Evolutionary conservation across 2,797 vertebrate species (phyloP).

Genomic region (Syngnathus acus): DNA sequence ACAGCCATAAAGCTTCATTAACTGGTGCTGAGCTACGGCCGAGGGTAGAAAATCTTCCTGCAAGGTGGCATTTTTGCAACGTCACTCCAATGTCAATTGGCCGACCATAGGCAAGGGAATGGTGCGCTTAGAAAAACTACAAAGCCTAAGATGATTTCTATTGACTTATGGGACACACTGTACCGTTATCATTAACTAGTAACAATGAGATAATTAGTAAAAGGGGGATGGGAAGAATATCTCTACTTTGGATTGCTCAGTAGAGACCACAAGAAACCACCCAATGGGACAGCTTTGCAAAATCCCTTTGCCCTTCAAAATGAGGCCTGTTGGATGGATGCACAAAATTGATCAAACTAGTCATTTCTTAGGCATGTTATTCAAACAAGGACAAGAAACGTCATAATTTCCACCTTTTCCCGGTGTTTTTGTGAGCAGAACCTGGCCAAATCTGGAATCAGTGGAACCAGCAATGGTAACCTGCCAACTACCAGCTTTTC

Average conservation of each 20-base stretch:
- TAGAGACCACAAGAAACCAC: neutral
- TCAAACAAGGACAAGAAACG: neutral
- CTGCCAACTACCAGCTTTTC: constrained; percentile 19
- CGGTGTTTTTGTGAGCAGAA: neutral
- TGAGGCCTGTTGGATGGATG: neutral
- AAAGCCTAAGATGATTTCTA: neutral
- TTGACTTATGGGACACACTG: neutral
- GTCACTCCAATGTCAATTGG: neutral
- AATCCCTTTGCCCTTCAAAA: neutral
- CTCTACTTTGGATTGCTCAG: neutral
- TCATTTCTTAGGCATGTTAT: neutral
- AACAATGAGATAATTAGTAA: neutral
- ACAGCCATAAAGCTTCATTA: neutral
- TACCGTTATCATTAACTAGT: neutral
- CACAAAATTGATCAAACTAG: neutral
- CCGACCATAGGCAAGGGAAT: neutral
- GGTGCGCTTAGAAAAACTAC: neutral
- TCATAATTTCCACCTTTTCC: neutral
- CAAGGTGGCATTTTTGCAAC: too few species aligned
- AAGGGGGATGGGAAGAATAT: neutral
- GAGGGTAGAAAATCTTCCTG: neutral
- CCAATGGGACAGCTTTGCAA: neutral
- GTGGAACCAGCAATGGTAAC: neutral
- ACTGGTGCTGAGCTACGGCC: neutral
- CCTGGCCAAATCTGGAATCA: neutral